Conservation (phyloP, 2,888 invertebrate genomes). For the Myathropa florea region DNA sequence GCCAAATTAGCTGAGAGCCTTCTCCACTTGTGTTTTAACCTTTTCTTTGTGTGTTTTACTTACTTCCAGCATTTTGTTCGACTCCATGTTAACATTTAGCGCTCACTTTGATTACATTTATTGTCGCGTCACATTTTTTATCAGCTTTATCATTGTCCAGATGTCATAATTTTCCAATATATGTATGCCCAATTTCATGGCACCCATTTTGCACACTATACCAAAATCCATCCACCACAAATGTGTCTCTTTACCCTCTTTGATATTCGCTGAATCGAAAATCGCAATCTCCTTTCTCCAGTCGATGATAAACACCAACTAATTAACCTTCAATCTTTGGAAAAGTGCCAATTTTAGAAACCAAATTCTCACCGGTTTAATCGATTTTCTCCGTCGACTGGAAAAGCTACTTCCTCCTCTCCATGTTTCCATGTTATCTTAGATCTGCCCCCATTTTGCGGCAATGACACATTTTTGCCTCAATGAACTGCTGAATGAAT, state of each 20-base stretch:
- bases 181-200: no score
- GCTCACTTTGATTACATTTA: no score
- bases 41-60: no score
- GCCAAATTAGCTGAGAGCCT: no score
- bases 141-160: no score
- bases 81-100: no score
- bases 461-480: neutral
- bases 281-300: neutral
- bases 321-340: neutral
- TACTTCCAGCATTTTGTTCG: no score
- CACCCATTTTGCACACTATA: neutral
- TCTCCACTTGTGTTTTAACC: no score
- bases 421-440: neutral
- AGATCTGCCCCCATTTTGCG: neutral
- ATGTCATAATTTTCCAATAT: no score
- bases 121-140: no score
- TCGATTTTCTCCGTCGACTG: neutral
- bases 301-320: neutral
- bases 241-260: neutral
- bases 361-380: neutral
- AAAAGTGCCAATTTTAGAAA: neutral
- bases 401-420: neutral
- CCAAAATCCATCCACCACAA: neutral
- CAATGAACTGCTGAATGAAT: neutral
- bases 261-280: neutral